Conservation (phyloP, 2,888 invertebrate species). For the Hydriomena furcata region DNA sequence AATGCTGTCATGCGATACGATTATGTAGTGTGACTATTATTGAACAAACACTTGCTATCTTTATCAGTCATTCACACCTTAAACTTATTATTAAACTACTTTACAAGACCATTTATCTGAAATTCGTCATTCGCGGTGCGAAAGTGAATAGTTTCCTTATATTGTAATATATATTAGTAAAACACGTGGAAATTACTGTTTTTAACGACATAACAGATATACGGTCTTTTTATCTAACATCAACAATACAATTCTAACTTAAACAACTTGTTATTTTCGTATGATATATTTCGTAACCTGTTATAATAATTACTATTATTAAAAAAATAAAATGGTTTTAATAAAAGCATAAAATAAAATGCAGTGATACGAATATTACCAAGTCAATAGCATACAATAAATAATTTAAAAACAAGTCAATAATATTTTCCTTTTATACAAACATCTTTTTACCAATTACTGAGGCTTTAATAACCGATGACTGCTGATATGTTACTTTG, state of each 20-base stretch:
- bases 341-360: constrained; percentile 8
- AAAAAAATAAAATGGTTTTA: not conserved
- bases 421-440: too few species aligned
- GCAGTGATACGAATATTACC: not conserved
- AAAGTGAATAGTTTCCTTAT: too few species aligned
- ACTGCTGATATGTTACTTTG: too few species aligned
- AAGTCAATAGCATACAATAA: not conserved
- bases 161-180: too few species aligned
- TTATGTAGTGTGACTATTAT: constrained; percentile 24
- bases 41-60: constrained; percentile 36
- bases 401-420: not conserved
- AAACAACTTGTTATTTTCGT: constrained; percentile 3
- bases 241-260: constrained; percentile 3
- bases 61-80: constrained; percentile 45
- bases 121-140: too few species aligned
- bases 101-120: not conserved
- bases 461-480: too few species aligned
- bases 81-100: constrained; percentile 8
- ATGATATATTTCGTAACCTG: constrained; percentile 9
- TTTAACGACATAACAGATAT: not conserved
- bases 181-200: too few species aligned
- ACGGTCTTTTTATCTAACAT: not conserved
- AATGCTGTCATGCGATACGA: not conserved
- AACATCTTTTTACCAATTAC: too few species aligned
- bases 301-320: not conserved